These are phyloP conservation scores for Parasteatoda lunata DNA, from an alignment of 2,888 invertebrate species.

Conservation along the genomic window DNA sequence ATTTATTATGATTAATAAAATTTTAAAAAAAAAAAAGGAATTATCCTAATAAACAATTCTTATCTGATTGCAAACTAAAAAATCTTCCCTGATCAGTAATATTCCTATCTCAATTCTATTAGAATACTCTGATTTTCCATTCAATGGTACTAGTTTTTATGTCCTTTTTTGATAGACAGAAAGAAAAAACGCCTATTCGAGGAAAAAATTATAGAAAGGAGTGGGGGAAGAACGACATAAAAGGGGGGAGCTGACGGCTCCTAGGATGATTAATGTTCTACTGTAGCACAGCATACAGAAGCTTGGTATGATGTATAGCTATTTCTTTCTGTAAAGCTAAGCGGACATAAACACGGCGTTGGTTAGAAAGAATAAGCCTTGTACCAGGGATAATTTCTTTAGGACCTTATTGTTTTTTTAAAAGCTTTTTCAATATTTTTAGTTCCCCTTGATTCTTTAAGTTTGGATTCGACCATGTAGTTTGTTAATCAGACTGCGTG, in stretches of 20 bases:
- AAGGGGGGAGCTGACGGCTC: constrained; percentile 61
- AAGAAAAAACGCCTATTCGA: constrained; percentile 28
- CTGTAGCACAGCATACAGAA: constrained; percentile 60
- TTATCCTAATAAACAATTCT: too few relatives aligned
- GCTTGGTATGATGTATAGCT: constrained; percentile 67
- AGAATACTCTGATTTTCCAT: too few relatives aligned
- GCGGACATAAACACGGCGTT: constrained; percentile 66
- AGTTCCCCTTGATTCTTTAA: constrained; percentile 22
- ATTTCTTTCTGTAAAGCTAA: constrained; percentile 61
- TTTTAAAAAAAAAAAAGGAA: too few relatives aligned
- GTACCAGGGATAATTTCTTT: constrained; percentile 59
- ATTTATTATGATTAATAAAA: too few relatives aligned
- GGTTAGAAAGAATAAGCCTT: constrained; percentile 56
- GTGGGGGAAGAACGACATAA: constrained; percentile 55
- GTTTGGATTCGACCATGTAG: neutral
- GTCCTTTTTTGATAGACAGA: constrained; percentile 10
- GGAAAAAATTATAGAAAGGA: constrained; percentile 29
- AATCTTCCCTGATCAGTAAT: too few relatives aligned
- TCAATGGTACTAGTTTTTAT: too few relatives aligned
- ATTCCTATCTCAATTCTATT: too few relatives aligned
- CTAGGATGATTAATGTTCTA: constrained; percentile 66
- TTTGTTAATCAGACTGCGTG: too few relatives aligned
- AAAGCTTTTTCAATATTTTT: constrained; percentile 45
- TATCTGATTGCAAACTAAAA: too few relatives aligned
- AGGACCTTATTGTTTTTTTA: constrained; percentile 44